Evolutionary conservation across 2,888 invertebrate species (phyloP), one percentile per base, ranked within the genome.

Genomic region (Pseudococcus viburni): DNA sequence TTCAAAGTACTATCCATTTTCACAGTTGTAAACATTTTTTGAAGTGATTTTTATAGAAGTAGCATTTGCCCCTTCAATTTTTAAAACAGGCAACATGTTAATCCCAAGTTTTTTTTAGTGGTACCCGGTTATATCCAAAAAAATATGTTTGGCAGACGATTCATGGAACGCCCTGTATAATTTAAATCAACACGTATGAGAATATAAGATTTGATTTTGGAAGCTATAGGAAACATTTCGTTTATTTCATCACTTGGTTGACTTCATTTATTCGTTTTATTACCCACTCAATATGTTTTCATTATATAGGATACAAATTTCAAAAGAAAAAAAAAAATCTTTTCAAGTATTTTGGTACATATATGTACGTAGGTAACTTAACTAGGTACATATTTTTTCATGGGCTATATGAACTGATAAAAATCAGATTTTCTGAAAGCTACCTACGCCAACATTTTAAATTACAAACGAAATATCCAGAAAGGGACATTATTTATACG

Each of bases 361-460:
- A 68, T 68, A 15, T n/a, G n/a, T n/a, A n/a, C n/a, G 59, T 55
- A 64, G 19, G 26, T 26, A 68, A 26, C 68, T 11, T 26, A 11
- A 26, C 17, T 11, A 22, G 22, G 55, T 68, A 26, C 68, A 6
- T 73, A 73, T 19, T 33, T 73, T 39, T 26, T 11, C 68, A 3
- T 55, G 17, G 11, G 8, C 22, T 15, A 6, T 33, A 33, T 73
- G 33, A 17, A 26, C 42, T 46, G 80, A 83, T 83, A 83, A 83
- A 83, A 46, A 83, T 83, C 80, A 83, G 80, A 83, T 46, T 83
- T 83, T 83, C n/a, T 83, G 17, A 83, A 83, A 83, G 22, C 80
- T 73, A 83, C 46, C 80, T 73, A 83, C 46, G 46, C 46, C 33
- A 26, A 73, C 33, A 19, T 83, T 83, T 46, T 83, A 83, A 83